phyloP scores from a whole-genome alignment of 2,113 vertebrate genomes.

The Pteronura brasiliensis region DNA sequence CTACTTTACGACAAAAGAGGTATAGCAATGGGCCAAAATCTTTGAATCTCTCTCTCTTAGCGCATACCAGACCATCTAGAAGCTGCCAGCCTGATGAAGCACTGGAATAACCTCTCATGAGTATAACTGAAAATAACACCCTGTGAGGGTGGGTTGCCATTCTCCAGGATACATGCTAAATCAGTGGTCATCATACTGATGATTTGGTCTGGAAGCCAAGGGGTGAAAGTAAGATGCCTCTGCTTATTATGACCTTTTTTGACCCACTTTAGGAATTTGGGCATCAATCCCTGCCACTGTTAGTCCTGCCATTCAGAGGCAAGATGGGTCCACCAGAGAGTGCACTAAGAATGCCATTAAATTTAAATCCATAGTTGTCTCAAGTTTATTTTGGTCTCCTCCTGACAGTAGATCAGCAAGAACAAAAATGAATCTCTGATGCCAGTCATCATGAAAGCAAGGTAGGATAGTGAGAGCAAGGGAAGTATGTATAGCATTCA shows the following conservation, averaged over 20 bases:
- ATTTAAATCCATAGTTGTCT: neutral
- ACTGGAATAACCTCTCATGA: neutral
- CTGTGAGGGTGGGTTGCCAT: neutral
- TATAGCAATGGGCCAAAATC: neutral
- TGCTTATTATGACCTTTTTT: neutral
- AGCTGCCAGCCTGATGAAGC: neutral
- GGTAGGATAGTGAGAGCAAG: neutral
- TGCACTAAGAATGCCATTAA: neutral
- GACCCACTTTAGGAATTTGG: neutral
- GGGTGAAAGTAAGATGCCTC: neutral
- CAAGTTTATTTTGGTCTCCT: neutral
- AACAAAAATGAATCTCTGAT: neutral
- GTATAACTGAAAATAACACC: neutral
- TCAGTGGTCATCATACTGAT: neutral
- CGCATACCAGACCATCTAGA: neutral
- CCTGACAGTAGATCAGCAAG: neutral
- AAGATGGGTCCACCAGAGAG: neutral
- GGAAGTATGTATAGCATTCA: neutral
- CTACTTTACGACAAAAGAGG: neutral
- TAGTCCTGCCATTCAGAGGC: neutral
- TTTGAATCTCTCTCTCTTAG: neutral
- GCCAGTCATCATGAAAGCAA: neutral
- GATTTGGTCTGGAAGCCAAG: neutral
- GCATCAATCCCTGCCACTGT: too few species aligned
- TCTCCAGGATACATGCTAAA: neutral